These are phyloP conservation scores for Junonia oenone DNA, from an alignment of 2,888 invertebrate species.

Conservation along the genomic window DNA sequence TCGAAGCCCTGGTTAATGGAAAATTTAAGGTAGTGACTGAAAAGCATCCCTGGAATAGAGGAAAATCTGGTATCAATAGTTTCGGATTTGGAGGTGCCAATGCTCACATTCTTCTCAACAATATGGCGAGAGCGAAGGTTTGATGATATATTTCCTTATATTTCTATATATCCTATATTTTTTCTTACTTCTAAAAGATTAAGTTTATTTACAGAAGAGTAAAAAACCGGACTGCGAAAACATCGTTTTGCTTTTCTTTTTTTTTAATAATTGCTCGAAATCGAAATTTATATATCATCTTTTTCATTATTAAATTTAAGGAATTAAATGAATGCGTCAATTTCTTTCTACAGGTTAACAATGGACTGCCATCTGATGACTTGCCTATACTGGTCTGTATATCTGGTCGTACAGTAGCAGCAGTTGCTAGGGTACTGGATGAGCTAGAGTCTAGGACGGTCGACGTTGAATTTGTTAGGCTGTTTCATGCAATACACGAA, in stretches of 20 bases:
- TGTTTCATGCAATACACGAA: constrained; percentile 80
- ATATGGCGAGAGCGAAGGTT: constrained; percentile 79
- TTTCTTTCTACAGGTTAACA: constrained; percentile 60
- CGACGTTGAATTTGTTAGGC: constrained; percentile 80
- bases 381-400: constrained; percentile 85
- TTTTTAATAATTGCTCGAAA: too few species aligned
- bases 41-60: constrained; percentile 84
- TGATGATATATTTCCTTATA: too few species aligned
- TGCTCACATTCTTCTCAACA: constrained; percentile 84
- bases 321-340: constrained; percentile 74
- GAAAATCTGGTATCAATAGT: constrained; percentile 90
- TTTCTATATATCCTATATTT: too few species aligned
- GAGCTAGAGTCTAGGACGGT: constrained; percentile 81
- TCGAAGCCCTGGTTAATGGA: constrained; percentile 81
- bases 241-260: too few species aligned
- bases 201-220: too few species aligned
- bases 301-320: background rate
- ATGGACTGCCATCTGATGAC: constrained; percentile 81
- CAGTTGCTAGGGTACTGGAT: constrained; percentile 82
- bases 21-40: constrained; percentile 86
- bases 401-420: constrained; percentile 90
- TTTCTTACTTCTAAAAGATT: too few species aligned
- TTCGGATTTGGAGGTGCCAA: constrained; percentile 97
- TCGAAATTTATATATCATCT: too few species aligned
- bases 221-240: too few species aligned